Evolutionary conservation across 2,888 invertebrate genomes (phyloP).

Genomic region (Sphinx pinastri): DNA sequence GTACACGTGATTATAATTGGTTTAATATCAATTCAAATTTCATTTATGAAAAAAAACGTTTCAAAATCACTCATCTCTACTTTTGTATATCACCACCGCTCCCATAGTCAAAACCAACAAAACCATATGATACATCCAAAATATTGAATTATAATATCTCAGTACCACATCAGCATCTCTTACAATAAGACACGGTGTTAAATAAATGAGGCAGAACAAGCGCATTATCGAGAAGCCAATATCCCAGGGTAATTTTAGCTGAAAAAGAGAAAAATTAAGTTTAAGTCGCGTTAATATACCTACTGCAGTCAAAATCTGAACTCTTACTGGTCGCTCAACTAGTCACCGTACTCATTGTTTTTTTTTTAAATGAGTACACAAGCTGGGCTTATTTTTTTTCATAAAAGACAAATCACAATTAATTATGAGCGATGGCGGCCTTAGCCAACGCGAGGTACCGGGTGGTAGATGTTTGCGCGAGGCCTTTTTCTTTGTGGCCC

Average conservation of each 20-base stretch:
- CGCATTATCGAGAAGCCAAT: slow-evolving; percentile 76
- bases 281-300: neutral
- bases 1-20: neutral
- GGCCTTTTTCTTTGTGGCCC: too few relatives aligned
- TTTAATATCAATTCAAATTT: slow-evolving; percentile 9
- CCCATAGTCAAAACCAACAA: slow-evolving; percentile 54
- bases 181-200: slow-evolving; percentile 69
- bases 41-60: slow-evolving; percentile 2
- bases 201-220: slow-evolving; percentile 66
- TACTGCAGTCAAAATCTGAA: neutral
- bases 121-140: slow-evolving; percentile 69
- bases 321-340: too few relatives aligned
- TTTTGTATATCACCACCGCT: slow-evolving; percentile 52
- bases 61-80: slow-evolving; percentile 33
- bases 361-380: too few relatives aligned
- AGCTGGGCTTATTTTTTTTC: too few relatives aligned
- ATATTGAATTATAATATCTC: slow-evolving; percentile 72
- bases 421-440: too few relatives aligned
- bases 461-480: too few relatives aligned
- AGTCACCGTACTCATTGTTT: too few relatives aligned
- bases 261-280: slow-evolving; percentile 48
- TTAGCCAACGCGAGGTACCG: too few relatives aligned
- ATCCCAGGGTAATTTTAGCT: slow-evolving; percentile 84
- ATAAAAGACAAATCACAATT: too few relatives aligned
- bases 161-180: slow-evolving; percentile 49